A percentile compares a stretch with the other conserved stretches of the same genome.
phyloP scores from a whole-genome alignment of 2,113 vertebrate genomes.

The Pelvicachromis taeniatus region DNA sequence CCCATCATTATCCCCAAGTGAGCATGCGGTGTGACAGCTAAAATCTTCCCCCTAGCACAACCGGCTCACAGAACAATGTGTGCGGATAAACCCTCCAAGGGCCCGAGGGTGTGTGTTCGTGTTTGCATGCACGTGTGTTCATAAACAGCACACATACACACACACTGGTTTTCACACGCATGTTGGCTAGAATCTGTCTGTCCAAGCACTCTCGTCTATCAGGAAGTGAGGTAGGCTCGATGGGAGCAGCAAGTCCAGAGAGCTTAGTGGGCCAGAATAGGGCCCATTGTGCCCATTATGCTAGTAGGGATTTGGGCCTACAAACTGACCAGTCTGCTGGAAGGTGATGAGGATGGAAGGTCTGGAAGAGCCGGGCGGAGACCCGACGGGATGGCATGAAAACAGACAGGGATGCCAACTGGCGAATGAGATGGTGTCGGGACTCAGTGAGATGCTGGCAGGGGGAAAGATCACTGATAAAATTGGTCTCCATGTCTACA shows the following conservation, averaged over 20 bases:
- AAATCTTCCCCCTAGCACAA: slow-evolving; percentile 81
- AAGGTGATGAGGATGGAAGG: slow-evolving; percentile 86
- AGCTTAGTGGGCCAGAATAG: slow-evolving; percentile 71
- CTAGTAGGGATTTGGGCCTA: slow-evolving; percentile 80
- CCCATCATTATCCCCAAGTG: slow-evolving; percentile 77
- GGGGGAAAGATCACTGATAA: not conserved
- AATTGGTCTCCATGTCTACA: not conserved
- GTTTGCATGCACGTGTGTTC: not conserved
- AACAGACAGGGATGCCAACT: slow-evolving; percentile 34
- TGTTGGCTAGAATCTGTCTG: slow-evolving; percentile 79
- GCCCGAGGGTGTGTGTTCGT: slow-evolving; percentile 21
- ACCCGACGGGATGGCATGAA: slow-evolving; percentile 29
- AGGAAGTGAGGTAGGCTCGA: slow-evolving; percentile 82
- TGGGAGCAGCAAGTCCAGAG: slow-evolving; percentile 72
- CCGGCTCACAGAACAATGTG: slow-evolving; percentile 78
- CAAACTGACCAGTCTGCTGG: slow-evolving; percentile 85
- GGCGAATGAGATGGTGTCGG: not conserved
- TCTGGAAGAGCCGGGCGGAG: slow-evolving; percentile 68
- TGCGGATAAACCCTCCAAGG: slow-evolving; percentile 70
- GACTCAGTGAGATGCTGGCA: not conserved
- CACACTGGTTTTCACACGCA: slow-evolving; percentile 16
- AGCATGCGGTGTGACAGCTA: slow-evolving; percentile 83
- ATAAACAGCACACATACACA: slow-evolving; percentile 4
- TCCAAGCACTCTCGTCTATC: slow-evolving; percentile 86
- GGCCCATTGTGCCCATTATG: slow-evolving; percentile 85